Conservation (phyloP, 2,888 invertebrate genomes). For the Geophilus truncorum region DNA sequence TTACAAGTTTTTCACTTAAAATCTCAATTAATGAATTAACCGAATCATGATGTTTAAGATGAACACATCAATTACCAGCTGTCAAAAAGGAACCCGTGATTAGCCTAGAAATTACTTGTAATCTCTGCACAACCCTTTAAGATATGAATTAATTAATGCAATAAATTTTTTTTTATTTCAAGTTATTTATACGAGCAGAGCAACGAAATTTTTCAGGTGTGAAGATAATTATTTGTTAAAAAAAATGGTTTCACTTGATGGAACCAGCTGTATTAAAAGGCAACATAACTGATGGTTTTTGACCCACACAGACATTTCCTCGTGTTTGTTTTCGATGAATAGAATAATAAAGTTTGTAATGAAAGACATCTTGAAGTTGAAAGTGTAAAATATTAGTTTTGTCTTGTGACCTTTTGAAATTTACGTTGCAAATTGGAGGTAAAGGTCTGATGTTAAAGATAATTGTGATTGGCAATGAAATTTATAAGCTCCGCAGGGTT, state of each 20-base stretch:
- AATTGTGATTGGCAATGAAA: background rate
- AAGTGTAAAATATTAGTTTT: background rate
- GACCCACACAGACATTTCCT: background rate
- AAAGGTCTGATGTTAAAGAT: background rate
- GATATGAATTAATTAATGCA: background rate
- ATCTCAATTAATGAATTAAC: background rate
- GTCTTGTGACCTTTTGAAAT: background rate
- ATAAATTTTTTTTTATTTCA: background rate
- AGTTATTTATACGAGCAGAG: background rate
- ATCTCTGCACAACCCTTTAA: background rate
- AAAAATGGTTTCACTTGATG: background rate
- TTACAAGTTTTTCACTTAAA: background rate
- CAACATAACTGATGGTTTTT: background rate
- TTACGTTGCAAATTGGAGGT: background rate
- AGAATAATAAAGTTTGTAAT: too few relatives aligned
- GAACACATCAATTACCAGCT: background rate
- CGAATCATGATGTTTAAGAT: background rate
- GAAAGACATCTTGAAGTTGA: background rate
- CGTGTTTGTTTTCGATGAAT: background rate
- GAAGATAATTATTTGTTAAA: background rate
- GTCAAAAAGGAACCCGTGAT: background rate
- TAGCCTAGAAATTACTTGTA: background rate
- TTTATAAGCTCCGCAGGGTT: too few relatives aligned
- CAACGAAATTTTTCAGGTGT: background rate
- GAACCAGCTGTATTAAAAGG: background rate